phyloP scores from a whole-genome alignment of 2,797 vertebrate genomes.

The Apogon talboti region DNA sequence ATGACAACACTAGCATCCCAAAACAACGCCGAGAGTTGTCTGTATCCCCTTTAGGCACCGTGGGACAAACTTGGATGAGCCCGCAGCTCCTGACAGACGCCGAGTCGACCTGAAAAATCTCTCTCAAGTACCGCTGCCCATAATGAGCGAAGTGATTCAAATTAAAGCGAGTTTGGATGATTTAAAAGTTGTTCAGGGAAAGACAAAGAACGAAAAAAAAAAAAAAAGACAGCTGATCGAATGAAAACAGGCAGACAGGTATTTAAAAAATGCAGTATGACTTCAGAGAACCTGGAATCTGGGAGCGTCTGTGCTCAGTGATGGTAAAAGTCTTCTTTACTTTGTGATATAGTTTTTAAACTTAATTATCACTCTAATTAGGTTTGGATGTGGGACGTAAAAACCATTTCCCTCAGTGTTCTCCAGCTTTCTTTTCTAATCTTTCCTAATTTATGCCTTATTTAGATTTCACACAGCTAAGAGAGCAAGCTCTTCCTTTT shows the following conservation, averaged over 20 bases:
- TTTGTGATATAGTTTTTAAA: too few relatives aligned
- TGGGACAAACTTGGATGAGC: conserved; percentile 20
- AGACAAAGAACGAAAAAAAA: neutral
- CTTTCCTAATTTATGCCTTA: too few relatives aligned
- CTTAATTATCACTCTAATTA: too few relatives aligned
- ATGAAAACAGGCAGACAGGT: neutral
- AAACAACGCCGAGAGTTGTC: conserved; percentile 8
- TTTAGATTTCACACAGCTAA: too few relatives aligned
- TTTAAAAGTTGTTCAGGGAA: neutral
- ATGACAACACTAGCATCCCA: conserved; percentile 9
- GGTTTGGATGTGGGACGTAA: too few relatives aligned
- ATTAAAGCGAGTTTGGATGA: conserved; percentile 24
- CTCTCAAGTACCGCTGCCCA: conserved; percentile 7
- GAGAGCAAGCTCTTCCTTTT: too few relatives aligned
- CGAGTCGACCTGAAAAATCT: neutral
- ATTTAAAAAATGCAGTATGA: neutral
- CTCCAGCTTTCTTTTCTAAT: too few relatives aligned
- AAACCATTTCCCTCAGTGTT: too few relatives aligned
- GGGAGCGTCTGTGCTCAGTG: too few relatives aligned
- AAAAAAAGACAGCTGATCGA: neutral
- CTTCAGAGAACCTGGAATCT: too few relatives aligned
- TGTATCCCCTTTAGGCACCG: neutral
- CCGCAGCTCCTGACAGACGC: conserved; percentile 34
- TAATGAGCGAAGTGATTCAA: conserved; percentile 27
- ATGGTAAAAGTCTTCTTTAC: too few relatives aligned